Base-by-base conservation (phyloP, 1,140 invertebrate genomes). In the Drosophila tristis region DNA sequence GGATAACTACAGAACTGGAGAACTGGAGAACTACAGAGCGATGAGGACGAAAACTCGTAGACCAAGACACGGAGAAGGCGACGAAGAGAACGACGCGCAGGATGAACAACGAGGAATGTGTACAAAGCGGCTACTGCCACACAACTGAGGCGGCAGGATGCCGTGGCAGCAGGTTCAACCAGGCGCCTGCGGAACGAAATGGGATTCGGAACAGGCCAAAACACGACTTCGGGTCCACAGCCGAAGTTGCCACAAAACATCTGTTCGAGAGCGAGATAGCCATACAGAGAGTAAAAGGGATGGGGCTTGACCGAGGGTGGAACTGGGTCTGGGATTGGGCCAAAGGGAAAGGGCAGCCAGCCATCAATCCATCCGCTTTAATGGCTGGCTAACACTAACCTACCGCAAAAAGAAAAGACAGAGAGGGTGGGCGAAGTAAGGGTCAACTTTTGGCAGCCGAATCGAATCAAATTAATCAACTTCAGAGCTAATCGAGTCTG, bases 111-210 rank as follows among this genome's bases (percentile, higher is more conserved):
- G 80, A 47, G 62, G 68, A 74, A 48, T 86, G 81, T 86, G 81
- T 82, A 82, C 82, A 87, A 86, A 86, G 78, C 82, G 82, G 82
- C 81, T 87, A 75, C 79, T 87, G 81, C 82, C 82, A 81, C 81
- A 82, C 82, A n/a, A 20, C 15, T 45, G 6, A 50, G 44, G 51
- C 8, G 11, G 31, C 35, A 53, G 26, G 31, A 11, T 86, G 81
- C 81, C 59, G 45, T 65, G 20, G 70, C 47, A 65, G 64, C 61
- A 66, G 54, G 48, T 47, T 47, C 11, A 43, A 15, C 43, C 62
- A 61, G 62, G 56, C 81, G 57, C 53, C 66, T 53, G 64, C 50
- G 82, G 71, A 78, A 86, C 71, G 74, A 68, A 60, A 67, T 80
- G 82, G 73, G 72, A 78, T 50, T 35, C 11, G 78, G 42, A 87